Evolutionary conservation across 2,888 invertebrate genomes (phyloP).

Genomic region (Polymixis lichenea): DNA sequence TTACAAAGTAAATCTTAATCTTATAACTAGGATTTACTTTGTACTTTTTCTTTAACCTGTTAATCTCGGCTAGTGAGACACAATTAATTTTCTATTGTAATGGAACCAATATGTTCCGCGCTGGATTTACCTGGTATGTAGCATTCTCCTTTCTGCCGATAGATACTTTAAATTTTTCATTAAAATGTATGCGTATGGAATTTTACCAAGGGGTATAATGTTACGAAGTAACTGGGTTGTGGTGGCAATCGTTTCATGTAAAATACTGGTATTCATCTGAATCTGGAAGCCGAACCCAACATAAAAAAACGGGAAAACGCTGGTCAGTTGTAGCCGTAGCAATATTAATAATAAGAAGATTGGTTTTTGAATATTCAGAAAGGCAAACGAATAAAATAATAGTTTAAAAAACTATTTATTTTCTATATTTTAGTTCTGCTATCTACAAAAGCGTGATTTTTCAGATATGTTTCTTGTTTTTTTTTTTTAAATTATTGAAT

Average conservation of each 20-base stretch:
- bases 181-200: background rate
- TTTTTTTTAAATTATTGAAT: no score
- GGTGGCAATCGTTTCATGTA: background rate
- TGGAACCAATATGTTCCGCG: no score
- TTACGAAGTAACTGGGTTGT: background rate
- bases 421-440: no score
- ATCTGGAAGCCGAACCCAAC: background rate
- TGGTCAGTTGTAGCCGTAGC: background rate
- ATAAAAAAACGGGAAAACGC: background rate
- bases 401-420: no score
- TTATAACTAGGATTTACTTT: no score
- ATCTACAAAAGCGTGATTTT: no score
- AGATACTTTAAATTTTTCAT: conserved; percentile 3
- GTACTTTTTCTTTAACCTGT: no score
- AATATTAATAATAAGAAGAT: background rate
- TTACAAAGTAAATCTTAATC: no score
- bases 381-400: background rate
- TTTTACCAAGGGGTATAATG: background rate
- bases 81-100: no score
- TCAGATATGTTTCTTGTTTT: no score
- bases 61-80: no score
- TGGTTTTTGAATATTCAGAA: background rate
- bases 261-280: background rate
- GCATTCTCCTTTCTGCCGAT: conserved; percentile 16
- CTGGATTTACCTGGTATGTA: no score